phyloP scores from a whole-genome alignment of 2,797 vertebrate species.

The Myripristis jacobus region DNA sequence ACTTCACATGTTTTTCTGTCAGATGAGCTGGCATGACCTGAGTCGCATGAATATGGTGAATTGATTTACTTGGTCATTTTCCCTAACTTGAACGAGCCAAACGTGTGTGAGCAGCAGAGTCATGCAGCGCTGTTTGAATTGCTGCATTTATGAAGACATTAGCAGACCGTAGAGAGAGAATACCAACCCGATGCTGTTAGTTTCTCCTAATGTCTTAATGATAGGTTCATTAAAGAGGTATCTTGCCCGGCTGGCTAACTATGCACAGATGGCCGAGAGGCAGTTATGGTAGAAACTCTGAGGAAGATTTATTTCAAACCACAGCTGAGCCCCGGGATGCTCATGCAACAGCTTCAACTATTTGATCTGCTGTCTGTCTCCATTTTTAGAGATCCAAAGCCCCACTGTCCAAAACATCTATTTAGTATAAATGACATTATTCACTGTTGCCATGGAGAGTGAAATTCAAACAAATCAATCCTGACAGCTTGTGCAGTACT shows the following conservation, averaged over 20 bases:
- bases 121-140: constrained; percentile 25
- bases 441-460: constrained; percentile 36
- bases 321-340: constrained; percentile 55
- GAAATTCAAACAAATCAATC: constrained; percentile 47
- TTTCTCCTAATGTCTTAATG: constrained; percentile 67
- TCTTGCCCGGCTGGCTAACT: constrained; percentile 67
- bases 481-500: constrained; percentile 52
- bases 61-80: constrained; percentile 5
- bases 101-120: not conserved
- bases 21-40: constrained; percentile 12
- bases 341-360: constrained; percentile 51
- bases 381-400: constrained; percentile 45
- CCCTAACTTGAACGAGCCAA: not conserved
- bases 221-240: constrained; percentile 74
- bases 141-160: constrained; percentile 26
- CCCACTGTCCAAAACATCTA: constrained; percentile 43
- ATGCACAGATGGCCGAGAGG: constrained; percentile 68
- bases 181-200: constrained; percentile 43
- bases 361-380: constrained; percentile 66
- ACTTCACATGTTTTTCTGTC: constrained; percentile 17
- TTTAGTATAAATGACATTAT: constrained; percentile 57
- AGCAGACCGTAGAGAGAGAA: constrained; percentile 39
- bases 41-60: constrained; percentile 48
- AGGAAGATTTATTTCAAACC: constrained; percentile 66
- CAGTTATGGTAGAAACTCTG: constrained; percentile 44